Conservation (phyloP, 2,113 vertebrate genomes). For the Tragelaphus imberbis region DNA sequence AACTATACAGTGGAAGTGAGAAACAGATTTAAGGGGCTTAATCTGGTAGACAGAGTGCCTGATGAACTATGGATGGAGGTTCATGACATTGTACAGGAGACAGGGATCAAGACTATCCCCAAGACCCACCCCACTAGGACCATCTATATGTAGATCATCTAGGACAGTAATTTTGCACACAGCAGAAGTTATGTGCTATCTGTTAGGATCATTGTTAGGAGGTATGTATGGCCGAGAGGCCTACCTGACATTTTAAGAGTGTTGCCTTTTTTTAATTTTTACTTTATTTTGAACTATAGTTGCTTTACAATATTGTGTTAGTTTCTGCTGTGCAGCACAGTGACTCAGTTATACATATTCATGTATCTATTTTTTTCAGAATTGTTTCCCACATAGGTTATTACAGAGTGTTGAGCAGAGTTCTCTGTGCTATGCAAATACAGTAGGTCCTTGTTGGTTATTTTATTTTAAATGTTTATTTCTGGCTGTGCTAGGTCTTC, state of each 20-base stretch:
- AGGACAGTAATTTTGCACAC: neutral
- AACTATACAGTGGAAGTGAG: too few species aligned
- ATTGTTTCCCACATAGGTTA: neutral
- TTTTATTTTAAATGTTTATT: neutral
- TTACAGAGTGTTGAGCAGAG: neutral
- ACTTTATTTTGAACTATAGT: neutral
- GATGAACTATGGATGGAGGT: too few species aligned
- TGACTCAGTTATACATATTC: neutral
- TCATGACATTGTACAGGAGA: too few species aligned
- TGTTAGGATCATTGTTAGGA: neutral
- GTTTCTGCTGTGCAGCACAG: neutral
- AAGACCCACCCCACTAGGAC: neutral
- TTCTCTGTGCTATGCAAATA: neutral
- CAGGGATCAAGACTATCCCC: too few species aligned
- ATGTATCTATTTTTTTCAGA: neutral
- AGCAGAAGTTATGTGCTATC: rapidly evolving
- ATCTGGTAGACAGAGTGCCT: too few species aligned
- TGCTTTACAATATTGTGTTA: neutral
- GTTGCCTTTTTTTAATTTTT: neutral
- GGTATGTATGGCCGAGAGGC: neutral
- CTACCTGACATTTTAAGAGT: neutral
- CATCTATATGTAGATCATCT: neutral
- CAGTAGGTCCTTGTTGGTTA: neutral
- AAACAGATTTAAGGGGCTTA: too few species aligned
- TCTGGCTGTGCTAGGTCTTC: neutral